Evolutionary conservation across 2,888 invertebrate genomes (phyloP).

Genomic region (Spodoptera picta): DNA sequence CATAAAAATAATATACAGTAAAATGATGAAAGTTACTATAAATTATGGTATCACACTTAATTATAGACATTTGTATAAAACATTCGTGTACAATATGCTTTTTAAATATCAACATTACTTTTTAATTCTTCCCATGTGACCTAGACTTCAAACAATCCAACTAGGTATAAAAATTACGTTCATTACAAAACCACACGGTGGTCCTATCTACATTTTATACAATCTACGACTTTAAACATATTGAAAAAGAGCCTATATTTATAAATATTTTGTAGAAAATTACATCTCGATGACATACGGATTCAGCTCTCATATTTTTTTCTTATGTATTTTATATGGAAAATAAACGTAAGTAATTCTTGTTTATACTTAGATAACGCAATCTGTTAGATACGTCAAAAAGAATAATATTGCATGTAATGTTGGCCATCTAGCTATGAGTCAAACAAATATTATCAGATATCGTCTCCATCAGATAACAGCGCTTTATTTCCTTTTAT

Average conservation of each 20-base stretch:
- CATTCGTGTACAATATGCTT: too few relatives aligned
- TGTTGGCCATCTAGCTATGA: background rate
- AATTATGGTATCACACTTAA: too few relatives aligned
- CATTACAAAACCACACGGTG: constrained; percentile 50
- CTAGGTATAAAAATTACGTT: constrained; percentile 54
- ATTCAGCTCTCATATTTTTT: constrained; percentile 39
- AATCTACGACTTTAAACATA: constrained; percentile 49
- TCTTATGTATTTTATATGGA: too few relatives aligned
- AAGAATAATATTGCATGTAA: background rate
- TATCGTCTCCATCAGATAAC: constrained; percentile 15
- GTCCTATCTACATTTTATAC: constrained; percentile 42
- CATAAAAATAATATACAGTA: too few relatives aligned
- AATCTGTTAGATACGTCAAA: constrained; percentile 17
- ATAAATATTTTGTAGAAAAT: constrained; percentile 50
- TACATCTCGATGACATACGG: constrained; percentile 41
- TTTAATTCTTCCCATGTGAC: constrained; percentile 13
- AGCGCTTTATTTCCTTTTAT: constrained; percentile 4
- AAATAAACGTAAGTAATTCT: too few relatives aligned
- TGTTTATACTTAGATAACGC: constrained; percentile 6
- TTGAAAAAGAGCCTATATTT: constrained; percentile 54
- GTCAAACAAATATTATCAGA: constrained; percentile 28
- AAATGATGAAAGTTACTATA: too few relatives aligned
- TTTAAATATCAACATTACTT: constrained; percentile 21
- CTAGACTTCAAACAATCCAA: constrained; percentile 30
- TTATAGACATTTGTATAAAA: too few relatives aligned